Evolutionary conservation across 2,113 vertebrate genomes (phyloP), one percentile per base, ranked within the genome.

Genomic region (Chloroceryle aenea): DNA sequence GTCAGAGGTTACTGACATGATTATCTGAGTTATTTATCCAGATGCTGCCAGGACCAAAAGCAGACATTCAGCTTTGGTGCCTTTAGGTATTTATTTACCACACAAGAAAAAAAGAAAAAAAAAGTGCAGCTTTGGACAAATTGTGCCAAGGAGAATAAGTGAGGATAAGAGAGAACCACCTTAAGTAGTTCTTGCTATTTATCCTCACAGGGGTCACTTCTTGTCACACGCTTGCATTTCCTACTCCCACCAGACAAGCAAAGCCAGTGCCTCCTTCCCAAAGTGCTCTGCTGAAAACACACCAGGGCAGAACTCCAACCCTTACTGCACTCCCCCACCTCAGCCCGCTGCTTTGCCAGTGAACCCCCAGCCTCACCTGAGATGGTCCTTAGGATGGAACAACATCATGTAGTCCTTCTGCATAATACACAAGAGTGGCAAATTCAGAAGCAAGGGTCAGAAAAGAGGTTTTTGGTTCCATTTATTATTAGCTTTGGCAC

Each of bases 341-440:
- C 58, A 26, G 29, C 32, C 77, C 53, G 12, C 45, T 67, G 38
- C 32, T 86, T 73, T 77, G 23, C 23, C 50, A 45, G 4, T 22
- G 36, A 76, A 45, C 29, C 29, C 67, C 14, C 53, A 75, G 50
- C 53, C 38, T 67, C 73, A 40, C 25, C 62, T 26, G 26, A 6
- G 14, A n/a, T 26, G n/a, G 55, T 74, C 4, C 0, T 69, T 61
- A 18, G 2, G 1, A 7, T 38, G 10, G 12, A 66, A 62, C 19
- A 76, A 66, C 6, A 29, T 38, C 79, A 47, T 12, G 16, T 32
- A 62, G 36, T 1, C 23, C 12, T 78, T 71, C 36, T 27, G 59
- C 48, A 27, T 52, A 43, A 85, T n/a, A 50, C 58, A 42, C 26
- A 45, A 53, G 26, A 73, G 56, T 50, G 38, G 25, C n/a, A 77